phyloP scores from a whole-genome alignment of 2,113 vertebrate genomes.

The Eulemur rufifrons region DNA sequence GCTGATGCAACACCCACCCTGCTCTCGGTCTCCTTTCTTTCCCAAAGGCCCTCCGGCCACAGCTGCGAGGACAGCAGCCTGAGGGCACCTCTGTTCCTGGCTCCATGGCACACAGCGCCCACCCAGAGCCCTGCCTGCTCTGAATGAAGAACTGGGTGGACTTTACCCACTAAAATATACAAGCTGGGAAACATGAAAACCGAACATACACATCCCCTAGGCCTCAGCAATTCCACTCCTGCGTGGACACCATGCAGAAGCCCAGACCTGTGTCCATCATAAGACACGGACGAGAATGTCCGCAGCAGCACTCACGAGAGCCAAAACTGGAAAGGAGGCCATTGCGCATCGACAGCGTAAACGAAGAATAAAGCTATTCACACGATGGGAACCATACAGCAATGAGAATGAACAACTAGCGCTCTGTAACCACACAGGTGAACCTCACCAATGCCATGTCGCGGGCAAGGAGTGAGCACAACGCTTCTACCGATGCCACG shows the following conservation, averaged over 20 bases:
- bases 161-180: background rate
- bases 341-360: background rate
- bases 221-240: background rate
- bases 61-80: background rate
- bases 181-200: background rate
- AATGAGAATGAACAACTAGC: rapidly evolving
- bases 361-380: background rate
- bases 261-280: background rate
- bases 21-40: background rate
- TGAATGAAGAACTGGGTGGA: background rate
- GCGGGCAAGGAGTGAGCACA: background rate
- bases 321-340: background rate
- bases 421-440: too few species aligned
- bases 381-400: background rate
- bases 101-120: background rate
- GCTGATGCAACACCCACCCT: background rate
- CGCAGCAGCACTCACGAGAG: background rate
- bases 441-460: too few species aligned
- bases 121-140: background rate
- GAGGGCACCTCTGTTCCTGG: background rate
- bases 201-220: background rate
- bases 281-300: background rate
- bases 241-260: background rate
- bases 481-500: too few species aligned
- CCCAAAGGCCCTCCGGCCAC: background rate